Base-by-base conservation (phyloP, 2,797 vertebrate genomes). In the Nyctibius grandis region DNA sequence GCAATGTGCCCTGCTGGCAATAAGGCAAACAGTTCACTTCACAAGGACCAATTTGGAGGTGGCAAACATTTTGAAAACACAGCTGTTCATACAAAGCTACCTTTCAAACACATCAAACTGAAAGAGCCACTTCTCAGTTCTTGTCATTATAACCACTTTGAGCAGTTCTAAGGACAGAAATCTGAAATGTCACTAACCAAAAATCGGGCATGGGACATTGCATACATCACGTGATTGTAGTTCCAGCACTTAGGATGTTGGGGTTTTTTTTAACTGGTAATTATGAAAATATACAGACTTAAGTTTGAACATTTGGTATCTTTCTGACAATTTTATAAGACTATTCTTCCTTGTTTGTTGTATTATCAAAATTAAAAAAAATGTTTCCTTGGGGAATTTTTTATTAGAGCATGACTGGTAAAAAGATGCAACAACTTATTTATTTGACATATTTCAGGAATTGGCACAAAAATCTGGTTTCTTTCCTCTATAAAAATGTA, bases 21-120 rank as follows among this genome's bases (percentile, higher is more conserved):
- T 91, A 97, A 91, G 88, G 96, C 96, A 94, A 97, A 87, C 84
- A 93, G 92, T 94, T 96, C 86, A 91, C 74, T 96, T 97, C 91
- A 93, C 73, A 92, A 96, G 87, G 93, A 92, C 93, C 94, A 85
- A 91, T 97, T 97, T 97, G 93, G 94, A 96, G 95, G 96, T 96
- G 95, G 95, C 92, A 96, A 96, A 92, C 88, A 97, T 95, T 98
- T 94, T 95, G 95, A 96, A 97, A 97, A 96, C 95, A 96, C 85
- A 97, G 96, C 95, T 97, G 90, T 92, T 96, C 89, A 72, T 95
- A 97, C 98, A 98, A 97, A 98, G 96, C 82, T 95, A 98, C 92
- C 97, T 98, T 97, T 98, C 93, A 91, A 92, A 91, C 82, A 86
- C 77, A 80, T 86, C 68, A 88, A 65, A n/a, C 57, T 79, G 83